A percentile compares a stretch with the other conserved stretches of the same genome.
Conservation (phyloP, 2,113 vertebrate species). For the Blennius ocellaris region DNA sequence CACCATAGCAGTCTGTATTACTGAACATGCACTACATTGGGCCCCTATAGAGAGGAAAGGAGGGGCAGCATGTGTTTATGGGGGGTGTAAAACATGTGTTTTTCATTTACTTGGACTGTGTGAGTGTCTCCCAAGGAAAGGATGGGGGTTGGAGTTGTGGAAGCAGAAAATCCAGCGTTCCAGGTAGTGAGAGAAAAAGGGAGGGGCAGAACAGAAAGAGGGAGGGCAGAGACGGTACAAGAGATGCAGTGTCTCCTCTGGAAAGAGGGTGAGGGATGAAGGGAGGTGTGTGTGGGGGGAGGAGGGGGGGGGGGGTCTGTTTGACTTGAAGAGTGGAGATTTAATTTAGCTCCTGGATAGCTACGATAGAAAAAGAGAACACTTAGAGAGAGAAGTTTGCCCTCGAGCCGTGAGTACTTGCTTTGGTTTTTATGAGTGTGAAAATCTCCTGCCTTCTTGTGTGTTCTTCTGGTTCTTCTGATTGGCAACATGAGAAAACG, state of each 20-base stretch:
- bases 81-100: constrained; percentile 78
- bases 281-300: constrained; percentile 46
- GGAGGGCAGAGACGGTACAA: constrained; percentile 80
- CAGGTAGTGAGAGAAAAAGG: constrained; percentile 77
- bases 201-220: constrained; percentile 62
- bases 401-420: constrained; percentile 71
- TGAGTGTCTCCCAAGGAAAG: constrained; percentile 80
- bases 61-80: constrained; percentile 31
- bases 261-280: constrained; percentile 77
- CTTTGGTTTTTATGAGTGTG: constrained; percentile 17
- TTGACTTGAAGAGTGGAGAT: constrained; percentile 81
- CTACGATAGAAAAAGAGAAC: constrained; percentile 53
- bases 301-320: constrained; percentile 69
- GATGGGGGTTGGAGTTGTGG: constrained; percentile 74
- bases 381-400: constrained; percentile 38
- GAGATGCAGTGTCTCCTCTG: constrained; percentile 86
- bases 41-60: constrained; percentile 61
- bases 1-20: constrained; percentile 66
- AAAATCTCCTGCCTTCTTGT: constrained; percentile 7
- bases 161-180: constrained; percentile 73
- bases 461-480: constrained; percentile 29
- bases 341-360: constrained; percentile 82
- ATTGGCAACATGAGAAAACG: constrained; percentile 53
- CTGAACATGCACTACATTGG: constrained; percentile 68
- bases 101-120: constrained; percentile 83